phyloP scores from a whole-genome alignment of 2,113 vertebrate species.

The Peromyscus leucopus region DNA sequence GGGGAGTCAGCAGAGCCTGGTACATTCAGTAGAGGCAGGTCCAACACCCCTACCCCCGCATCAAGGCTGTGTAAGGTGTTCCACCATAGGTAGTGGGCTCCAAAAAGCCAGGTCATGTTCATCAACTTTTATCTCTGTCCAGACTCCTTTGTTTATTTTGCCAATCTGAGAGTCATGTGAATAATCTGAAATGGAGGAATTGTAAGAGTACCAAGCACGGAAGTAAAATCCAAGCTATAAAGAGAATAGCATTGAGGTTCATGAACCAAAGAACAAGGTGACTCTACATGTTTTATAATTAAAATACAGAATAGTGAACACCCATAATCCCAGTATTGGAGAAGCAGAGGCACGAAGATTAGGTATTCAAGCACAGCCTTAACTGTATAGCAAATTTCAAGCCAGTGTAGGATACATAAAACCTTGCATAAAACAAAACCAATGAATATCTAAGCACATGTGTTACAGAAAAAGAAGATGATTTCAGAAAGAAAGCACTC shows the following conservation, averaged over 20 bases:
- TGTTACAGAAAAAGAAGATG: not conserved
- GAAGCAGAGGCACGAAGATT: not conserved
- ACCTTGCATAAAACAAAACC: not conserved
- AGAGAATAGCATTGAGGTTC: not conserved
- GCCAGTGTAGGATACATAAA: not conserved
- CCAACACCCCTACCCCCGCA: too few relatives aligned
- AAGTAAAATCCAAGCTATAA: constrained; percentile 41
- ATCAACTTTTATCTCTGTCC: not conserved
- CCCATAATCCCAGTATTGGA: not conserved
- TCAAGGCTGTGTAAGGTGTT: too few relatives aligned
- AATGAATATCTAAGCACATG: not conserved
- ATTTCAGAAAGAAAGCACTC: not conserved
- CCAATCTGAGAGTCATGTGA: not conserved
- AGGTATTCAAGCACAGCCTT: not conserved
- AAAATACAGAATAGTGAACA: not conserved
- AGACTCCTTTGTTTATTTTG: not conserved
- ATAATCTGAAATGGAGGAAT: not conserved
- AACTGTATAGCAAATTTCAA: not conserved
- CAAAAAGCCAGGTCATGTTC: not conserved
- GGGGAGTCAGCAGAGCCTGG: too few relatives aligned
- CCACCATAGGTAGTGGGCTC: too few relatives aligned
- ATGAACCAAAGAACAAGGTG: not conserved
- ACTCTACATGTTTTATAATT: constrained; percentile 9
- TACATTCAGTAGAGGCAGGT: too few relatives aligned
- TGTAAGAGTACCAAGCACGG: not conserved